A percentile compares a stretch with the other conserved stretches of the same genome.
phyloP scores from a whole-genome alignment of 2,113 vertebrate species.

The Orcinus orca region DNA sequence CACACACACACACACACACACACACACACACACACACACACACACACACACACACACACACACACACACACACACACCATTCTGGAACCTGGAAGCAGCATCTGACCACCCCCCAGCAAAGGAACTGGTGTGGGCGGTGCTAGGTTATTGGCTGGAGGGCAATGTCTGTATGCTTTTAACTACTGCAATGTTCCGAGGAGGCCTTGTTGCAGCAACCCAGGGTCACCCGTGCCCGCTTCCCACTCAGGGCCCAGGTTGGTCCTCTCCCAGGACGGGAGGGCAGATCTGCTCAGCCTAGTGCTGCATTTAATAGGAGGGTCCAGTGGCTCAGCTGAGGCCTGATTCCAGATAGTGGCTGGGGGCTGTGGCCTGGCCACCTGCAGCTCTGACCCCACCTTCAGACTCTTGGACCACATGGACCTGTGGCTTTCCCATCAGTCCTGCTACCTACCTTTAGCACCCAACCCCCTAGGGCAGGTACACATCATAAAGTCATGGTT shows the following conservation, averaged over 20 bases:
- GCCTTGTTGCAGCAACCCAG: not conserved
- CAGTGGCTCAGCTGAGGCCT: not conserved
- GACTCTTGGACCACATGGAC: rapidly evolving
- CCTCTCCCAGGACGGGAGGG: not conserved
- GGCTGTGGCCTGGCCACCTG: not conserved
- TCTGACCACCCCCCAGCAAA: not conserved
- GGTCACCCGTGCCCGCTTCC: not conserved
- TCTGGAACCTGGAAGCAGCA: not conserved
- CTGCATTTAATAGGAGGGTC: not conserved
- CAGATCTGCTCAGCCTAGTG: not conserved
- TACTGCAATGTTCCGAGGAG: not conserved
- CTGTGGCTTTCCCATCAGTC: not conserved
- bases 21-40: too few species aligned
- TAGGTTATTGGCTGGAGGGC: not conserved
- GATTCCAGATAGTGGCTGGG: too few species aligned
- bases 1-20: not conserved
- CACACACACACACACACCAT: too few species aligned
- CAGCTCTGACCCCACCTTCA: not conserved
- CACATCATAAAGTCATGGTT: not conserved
- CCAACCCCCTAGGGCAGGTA: rapidly evolving
- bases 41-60: not conserved
- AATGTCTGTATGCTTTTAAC: not conserved
- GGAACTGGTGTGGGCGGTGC: not conserved
- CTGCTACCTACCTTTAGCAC: not conserved
- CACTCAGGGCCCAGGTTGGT: rapidly evolving